Percentiles rank a stretch among this genome's conserved stretches.
These are phyloP conservation scores for Arctia plantaginis DNA, from an alignment of 2,888 invertebrate genomes.

Conservation along the genomic window DNA sequence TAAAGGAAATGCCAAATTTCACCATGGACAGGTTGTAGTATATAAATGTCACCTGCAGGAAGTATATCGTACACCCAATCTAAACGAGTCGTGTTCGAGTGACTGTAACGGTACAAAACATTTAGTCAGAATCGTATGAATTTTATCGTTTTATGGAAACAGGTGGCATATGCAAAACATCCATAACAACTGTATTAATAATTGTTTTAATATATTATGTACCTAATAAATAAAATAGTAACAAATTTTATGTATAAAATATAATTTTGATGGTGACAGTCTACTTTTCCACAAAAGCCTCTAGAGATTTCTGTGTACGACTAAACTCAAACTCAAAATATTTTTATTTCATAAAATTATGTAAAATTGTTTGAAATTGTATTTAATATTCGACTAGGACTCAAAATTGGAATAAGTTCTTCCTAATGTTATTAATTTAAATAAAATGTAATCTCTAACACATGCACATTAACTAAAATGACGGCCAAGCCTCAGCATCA, in stretches of 20 bases:
- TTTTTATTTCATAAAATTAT: too few relatives aligned
- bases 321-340: too few relatives aligned
- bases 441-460: background rate
- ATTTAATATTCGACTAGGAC: too few relatives aligned
- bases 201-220: background rate
- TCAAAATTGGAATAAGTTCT: background rate
- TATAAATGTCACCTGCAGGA: conserved; percentile 12
- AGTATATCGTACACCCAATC: background rate
- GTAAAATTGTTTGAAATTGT: too few relatives aligned
- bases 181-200: background rate
- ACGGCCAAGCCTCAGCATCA: background rate
- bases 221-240: background rate
- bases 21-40: conserved; percentile 17
- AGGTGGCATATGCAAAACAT: background rate
- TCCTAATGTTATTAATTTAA: background rate
- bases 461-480: background rate
- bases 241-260: background rate
- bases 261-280: background rate
- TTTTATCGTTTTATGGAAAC: conserved; percentile 4
- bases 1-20: conserved; percentile 19
- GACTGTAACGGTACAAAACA: background rate
- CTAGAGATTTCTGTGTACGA: too few relatives aligned
- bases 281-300: too few relatives aligned
- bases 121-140: background rate
- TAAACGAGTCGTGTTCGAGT: background rate